Base-by-base conservation (phyloP, 35 echinoderm and acorn worm genomes). In the Chiridota heheva region DNA sequence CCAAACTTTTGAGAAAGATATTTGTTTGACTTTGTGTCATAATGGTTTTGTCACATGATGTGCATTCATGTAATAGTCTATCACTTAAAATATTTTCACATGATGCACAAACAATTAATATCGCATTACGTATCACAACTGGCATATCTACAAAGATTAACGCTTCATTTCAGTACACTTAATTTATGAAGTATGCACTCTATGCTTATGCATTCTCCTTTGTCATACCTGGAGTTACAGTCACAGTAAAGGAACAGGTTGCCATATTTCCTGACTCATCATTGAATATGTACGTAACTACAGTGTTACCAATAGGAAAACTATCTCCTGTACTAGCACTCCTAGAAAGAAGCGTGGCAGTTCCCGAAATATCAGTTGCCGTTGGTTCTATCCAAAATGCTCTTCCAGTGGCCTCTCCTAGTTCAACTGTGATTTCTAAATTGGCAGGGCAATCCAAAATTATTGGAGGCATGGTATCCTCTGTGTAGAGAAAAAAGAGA, bases 221-320 rank as follows among this genome's bases (percentile, higher is more conserved):
- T n/a, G n/a, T n/a, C 58, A 13, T 40, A 80, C 76, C 58, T 41
- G 61, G 57, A 26, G 17, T 63, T 39, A 83, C 80, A 34, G 43
- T 69, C 20, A 83, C 60, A 15, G 64, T 49, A 53, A 44, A 83
- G 62, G 13, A 38, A 34, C 80, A 83, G 6, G 38, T 44, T 6
- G 63, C 80, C 33, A 24, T 31, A 30, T 83, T 83, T 35, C 22
- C 7, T 32, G 62, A 13, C 5, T 13, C 36, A 49, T 83, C 80
- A 5, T 69, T 31, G 35, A 71, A 83, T 8, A 44, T 39, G 33
- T 83, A 83, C 15, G 44, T 64, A 28, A 70, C 65, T 18, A 29
- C 38, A n/a, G 80, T 41, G 7, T 13, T 70, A 10, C 80, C 80
- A 6, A 64, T 24, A 8, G 60, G 42, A 43, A 83, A 83, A 44